Evolutionary conservation across 2,113 vertebrate species (phyloP), one percentile per base, ranked within the genome.

Genomic region (Numida meleagris): DNA sequence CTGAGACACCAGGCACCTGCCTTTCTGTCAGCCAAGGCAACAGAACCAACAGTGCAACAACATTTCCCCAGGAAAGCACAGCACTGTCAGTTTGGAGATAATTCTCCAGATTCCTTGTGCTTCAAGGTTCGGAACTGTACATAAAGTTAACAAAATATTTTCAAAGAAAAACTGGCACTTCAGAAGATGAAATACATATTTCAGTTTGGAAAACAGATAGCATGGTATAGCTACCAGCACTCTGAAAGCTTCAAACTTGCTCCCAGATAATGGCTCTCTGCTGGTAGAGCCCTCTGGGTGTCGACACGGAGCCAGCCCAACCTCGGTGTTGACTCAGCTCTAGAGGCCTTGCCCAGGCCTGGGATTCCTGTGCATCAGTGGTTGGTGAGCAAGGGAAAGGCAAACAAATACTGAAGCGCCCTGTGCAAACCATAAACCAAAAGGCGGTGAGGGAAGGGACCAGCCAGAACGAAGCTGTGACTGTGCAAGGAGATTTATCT

Each of bases 1-100:
- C 33, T 0, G 7, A 88, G 79, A 8, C 29, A 65, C 7, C 0
- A 0, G 10, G 12, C 80, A 40, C 12, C 13, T 34, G 24, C 18
- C 55, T 14, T 20, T 27, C 42, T 6, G 0, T 3, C 6, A 57
- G 29, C 45, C 72, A n/a, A 36, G 53, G 40, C 31, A 24, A 73
- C 74, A 66, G 55, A 59, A 59, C 29, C 27, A 67, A 24, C 1
- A 0, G 14, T 9, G 12, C 24, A 71, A 27, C 4, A 55, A 51
- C 6, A 4, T 34, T 76, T 79, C 51, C 16, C 58, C 71, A 67
- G 12, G 5, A 3, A 82, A 86, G 9, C 0, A 0, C 33, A 46
- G n/a, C 45, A 75, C 0, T 0, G 36, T 29, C 4, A 19, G 42
- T 81, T 7, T 4, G 23, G 40, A 45, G 51, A 82, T 62, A 65